Evolutionary conservation across 2,888 invertebrate species (phyloP), one percentile per base, ranked within the genome.

Genomic region (Ptychoptera contaminata): DNA sequence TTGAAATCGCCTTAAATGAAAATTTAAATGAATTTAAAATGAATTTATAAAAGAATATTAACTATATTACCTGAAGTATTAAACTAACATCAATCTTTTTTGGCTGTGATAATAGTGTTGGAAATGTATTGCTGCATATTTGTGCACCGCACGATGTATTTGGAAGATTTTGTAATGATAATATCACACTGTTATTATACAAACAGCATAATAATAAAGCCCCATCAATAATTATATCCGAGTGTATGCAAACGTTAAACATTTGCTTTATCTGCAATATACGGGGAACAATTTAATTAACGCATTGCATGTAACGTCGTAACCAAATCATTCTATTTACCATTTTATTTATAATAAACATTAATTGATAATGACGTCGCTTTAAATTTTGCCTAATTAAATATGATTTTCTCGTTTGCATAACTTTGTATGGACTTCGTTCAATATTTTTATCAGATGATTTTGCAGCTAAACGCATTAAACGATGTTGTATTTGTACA

Each of bases 81-180:
- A 76, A 75, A 1, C 80, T 79, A 41, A 84, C 71, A 5, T 85
- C 79, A 23, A 87, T 71, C 50, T 76, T 75, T 58, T 79, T 77
- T 12, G 79, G 69, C 42, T 81, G 79, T 53, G 79, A 75, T 36
- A 82, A 66, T 42, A 82, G 68, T 45, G 71, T 72, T 0, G 87
- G 82, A 56, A 80, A 84, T 11, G 82, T 80, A 56, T 86, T 86
- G 54, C 79, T 80, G 58, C 81, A 82, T 30, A 82, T 58, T 51
- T 63, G 59, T 31, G 62, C 58, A 44, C 51, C 52, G 15, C 44
- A 46, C 5, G 47, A 47, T 34, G 42, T 43, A 41, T 48, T 50
- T 23, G 49, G 48, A 23, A 23, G 23, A 14, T 45, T 49, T 40
- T 50, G 49, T 30, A 46, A 37, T 3, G 44, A 47, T 8, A 43